Base-by-base conservation (phyloP, 2,888 invertebrate genomes). In the Athalia circularis region DNA sequence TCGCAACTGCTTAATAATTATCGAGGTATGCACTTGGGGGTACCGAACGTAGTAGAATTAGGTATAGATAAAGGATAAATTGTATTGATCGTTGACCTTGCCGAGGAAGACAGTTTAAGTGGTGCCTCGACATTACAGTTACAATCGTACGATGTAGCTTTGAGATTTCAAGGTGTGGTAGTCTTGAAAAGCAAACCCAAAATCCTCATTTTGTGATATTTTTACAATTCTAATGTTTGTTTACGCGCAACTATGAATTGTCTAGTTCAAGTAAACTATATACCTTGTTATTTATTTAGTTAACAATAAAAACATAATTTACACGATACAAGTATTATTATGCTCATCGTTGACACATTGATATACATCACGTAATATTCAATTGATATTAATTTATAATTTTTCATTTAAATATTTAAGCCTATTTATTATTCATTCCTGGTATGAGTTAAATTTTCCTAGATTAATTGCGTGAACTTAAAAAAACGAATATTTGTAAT, bases 291-390 rank as follows among this genome's bases (percentile, higher is more conserved):
- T 90, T 89, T 90, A 90, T 90, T 89, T 87, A 86, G 84, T 87
- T 88, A 89, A 89, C 87, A 88, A 89, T 90, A 88, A 90, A 89
- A 89, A 88, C 87, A 75, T 62, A 89, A 90, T 89, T 89, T 90
- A 89, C 89, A 90, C 85, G 85, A 84, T 85, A 87, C 84, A 80
- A 79, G 79, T 48, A 48, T 75, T 77, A 82, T 83, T 81, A 77
- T 81, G 80, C 83, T 85, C 85, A 86, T 83, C 80, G 77, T 68
- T 80, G 83, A 82, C 81, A 82, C 80, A 83, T 80, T 81, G 82
- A 84, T 84, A 78, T 64, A 78, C 78, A 74, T 72, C 62, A 29
- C 72, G 78, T 52, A 74, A 62, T 72, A 74, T 75, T 50, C 74
- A 64, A 43, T 45, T 78, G 45, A 15, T 54, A 29, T 48, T 64